These are phyloP conservation scores for Nysson spinosus DNA, from an alignment of 2,888 invertebrate species.

Conservation along the genomic window DNA sequence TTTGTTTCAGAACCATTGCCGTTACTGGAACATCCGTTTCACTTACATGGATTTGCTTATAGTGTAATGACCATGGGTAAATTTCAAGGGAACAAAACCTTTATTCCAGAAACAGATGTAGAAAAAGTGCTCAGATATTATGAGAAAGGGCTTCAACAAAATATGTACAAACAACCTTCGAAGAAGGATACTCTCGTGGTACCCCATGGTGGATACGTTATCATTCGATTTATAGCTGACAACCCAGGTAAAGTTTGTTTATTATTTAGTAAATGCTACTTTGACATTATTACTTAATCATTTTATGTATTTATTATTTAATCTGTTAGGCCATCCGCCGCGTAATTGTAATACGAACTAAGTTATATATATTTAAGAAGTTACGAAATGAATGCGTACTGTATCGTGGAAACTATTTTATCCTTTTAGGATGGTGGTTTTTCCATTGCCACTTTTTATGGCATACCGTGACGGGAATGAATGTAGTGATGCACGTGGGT, in stretches of 20 bases:
- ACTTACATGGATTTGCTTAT: conserved; percentile 76
- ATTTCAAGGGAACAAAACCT: conserved; percentile 17
- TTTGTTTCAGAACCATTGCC: conserved; percentile 42
- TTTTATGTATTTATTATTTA: background rate
- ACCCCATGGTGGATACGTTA: conserved; percentile 77
- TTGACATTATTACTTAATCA: background rate
- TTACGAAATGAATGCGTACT: no score
- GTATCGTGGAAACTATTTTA: no score
- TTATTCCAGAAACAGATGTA: conserved; percentile 37
- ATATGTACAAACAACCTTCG: conserved; percentile 72
- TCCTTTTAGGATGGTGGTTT: conserved; percentile 66
- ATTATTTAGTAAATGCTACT: no score
- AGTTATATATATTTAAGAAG: no score
- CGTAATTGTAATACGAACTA: no score
- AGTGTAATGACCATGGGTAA: conserved; percentile 71
- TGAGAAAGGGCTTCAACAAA: conserved; percentile 70
- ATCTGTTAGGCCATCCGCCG: no score
- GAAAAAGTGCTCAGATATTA: conserved; percentile 59
- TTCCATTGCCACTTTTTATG: conserved; percentile 70
- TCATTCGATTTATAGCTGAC: conserved; percentile 76
- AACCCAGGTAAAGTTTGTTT: conserved; percentile 76
- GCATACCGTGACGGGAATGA: conserved; percentile 66
- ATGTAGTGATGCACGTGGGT: conserved; percentile 62
- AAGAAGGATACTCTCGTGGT: conserved; percentile 78
- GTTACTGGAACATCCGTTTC: conserved; percentile 73